phyloP scores from a whole-genome alignment of 2,113 vertebrate species.

The Circaetus cinerascens region DNA sequence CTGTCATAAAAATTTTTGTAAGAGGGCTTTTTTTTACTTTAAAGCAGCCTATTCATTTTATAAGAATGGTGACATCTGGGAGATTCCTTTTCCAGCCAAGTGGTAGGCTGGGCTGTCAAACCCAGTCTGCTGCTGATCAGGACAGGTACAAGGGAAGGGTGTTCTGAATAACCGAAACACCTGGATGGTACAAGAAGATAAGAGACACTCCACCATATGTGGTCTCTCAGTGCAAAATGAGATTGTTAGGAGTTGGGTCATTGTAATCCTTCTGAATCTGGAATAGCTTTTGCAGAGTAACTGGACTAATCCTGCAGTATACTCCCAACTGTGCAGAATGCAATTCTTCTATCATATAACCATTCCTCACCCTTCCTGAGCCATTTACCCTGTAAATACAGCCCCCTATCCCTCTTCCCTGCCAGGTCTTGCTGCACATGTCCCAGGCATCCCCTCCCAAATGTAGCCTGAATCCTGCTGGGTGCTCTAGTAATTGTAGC shows the following conservation, averaged over 20 bases:
- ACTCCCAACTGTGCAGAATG: background rate
- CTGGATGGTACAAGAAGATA: background rate
- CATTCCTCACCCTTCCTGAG: background rate
- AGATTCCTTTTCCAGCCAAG: background rate
- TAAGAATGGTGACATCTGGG: background rate
- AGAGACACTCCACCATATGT: background rate
- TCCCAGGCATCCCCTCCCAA: background rate
- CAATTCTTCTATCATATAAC: background rate
- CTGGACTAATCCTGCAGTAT: background rate
- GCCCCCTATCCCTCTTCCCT: background rate
- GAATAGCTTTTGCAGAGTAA: background rate
- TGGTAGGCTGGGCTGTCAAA: background rate
- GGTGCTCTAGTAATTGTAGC: fast-evolving
- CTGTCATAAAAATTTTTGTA: background rate
- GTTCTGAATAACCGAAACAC: background rate
- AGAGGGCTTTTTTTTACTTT: background rate
- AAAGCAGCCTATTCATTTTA: background rate
- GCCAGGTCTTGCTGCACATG: background rate
- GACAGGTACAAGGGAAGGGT: background rate
- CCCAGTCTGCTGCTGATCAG: background rate
- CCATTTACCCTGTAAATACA: background rate
- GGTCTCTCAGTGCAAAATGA: background rate
- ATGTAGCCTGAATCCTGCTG: fast-evolving
- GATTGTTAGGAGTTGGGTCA: background rate
- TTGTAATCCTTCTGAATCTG: background rate